Conservation (phyloP, 2,797 vertebrate genomes). For the Gymnodraco acuticeps region DNA sequence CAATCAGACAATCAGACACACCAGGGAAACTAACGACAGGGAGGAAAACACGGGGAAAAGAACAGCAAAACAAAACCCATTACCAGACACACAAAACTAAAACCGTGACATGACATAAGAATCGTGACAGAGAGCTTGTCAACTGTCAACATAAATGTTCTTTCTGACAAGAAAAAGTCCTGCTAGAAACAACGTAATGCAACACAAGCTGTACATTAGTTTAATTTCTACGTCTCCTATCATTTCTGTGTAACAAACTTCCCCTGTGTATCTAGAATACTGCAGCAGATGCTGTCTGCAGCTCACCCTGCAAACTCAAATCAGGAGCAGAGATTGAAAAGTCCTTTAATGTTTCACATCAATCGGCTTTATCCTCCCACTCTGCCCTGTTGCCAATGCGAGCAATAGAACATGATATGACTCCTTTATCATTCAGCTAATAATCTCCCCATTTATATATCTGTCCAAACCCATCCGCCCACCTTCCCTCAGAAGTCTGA, state of each 20-base stretch:
- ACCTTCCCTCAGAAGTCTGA: conserved; percentile 43
- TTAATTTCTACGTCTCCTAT: not conserved
- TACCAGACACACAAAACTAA: no score
- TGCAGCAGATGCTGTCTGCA: conserved; percentile 28
- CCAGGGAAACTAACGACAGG: no score
- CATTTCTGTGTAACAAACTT: conserved; percentile 22
- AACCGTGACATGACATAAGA: no score
- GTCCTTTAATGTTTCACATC: conserved; percentile 70
- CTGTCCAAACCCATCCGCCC: conserved; percentile 15
- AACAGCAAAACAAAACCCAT: no score
- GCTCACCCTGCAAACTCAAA: conserved; percentile 35
- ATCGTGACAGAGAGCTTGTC: no score
- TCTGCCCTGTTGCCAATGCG: conserved; percentile 27
- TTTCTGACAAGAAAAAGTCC: not conserved
- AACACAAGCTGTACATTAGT: not conserved
- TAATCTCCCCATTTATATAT: conserved; percentile 53
- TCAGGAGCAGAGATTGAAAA: conserved; percentile 22
- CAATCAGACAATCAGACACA: no score
- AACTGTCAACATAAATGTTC: no score
- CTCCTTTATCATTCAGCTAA: conserved; percentile 49
- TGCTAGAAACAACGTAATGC: not conserved
- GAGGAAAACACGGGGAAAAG: no score
- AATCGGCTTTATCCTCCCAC: conserved; percentile 60
- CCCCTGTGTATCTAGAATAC: conserved; percentile 12
- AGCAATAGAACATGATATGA: conserved; percentile 31